A percentile compares a stretch with the other conserved stretches of the same genome.
Evolutionary conservation across 2,888 invertebrate species (phyloP).

Genomic region (Cryptocephalus primarius): DNA sequence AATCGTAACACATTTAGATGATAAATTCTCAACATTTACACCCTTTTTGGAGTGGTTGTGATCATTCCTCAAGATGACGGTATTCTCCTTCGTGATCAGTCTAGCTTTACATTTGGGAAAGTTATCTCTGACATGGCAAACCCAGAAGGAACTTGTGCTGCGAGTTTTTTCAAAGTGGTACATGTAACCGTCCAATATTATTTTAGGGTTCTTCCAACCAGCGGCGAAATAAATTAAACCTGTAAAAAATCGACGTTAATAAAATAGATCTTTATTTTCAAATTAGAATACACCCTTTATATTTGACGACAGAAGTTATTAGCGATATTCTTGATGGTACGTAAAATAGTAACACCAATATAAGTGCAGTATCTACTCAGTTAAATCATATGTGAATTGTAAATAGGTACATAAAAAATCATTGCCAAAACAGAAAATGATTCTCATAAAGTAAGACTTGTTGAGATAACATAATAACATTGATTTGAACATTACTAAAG

Average conservation of each 20-base stretch:
- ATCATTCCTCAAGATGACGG: conserved; percentile 12
- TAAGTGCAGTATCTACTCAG: not conserved
- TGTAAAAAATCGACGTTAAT: conserved; percentile 1
- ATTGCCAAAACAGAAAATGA: too few relatives aligned
- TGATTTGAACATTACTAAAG: too few relatives aligned
- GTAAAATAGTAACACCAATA: not conserved
- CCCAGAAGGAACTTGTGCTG: conserved; percentile 18
- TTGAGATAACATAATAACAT: too few relatives aligned
- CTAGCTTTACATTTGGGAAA: conserved; percentile 17
- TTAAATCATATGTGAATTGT: not conserved
- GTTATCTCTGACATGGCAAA: conserved; percentile 17
- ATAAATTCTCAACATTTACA: conserved; percentile 1
- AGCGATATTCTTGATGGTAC: too few relatives aligned
- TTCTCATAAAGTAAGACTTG: too few relatives aligned
- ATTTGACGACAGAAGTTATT: too few relatives aligned
- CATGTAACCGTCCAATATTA: conserved; percentile 19
- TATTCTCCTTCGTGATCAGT: conserved; percentile 8
- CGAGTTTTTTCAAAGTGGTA: conserved; percentile 18
- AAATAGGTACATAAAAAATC: too few relatives aligned
- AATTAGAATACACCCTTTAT: too few relatives aligned
- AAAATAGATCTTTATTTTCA: too few relatives aligned
- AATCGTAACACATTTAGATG: conserved; percentile 18
- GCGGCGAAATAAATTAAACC: conserved; percentile 3
- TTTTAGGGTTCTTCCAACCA: conserved; percentile 9
- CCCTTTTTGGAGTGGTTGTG: conserved; percentile 18